These are phyloP conservation scores for Lynx canadensis DNA, from an alignment of 2,113 vertebrate genomes.

Conservation along the genomic window DNA sequence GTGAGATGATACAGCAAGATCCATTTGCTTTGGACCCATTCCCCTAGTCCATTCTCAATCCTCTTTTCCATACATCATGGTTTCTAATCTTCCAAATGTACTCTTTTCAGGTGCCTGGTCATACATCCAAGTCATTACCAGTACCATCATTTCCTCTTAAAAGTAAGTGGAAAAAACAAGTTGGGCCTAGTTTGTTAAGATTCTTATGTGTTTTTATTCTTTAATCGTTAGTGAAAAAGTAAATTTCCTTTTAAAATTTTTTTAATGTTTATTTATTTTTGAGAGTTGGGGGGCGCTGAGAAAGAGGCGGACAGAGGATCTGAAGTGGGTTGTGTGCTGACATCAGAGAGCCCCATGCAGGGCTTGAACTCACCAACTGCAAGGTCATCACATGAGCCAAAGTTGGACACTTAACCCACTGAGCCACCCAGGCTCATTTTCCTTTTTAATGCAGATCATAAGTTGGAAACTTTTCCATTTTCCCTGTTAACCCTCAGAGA, in stretches of 20 bases:
- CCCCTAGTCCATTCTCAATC: not conserved
- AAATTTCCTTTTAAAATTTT: not conserved
- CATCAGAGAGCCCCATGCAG: no score
- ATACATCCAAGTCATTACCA: not conserved
- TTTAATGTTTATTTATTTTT: no score
- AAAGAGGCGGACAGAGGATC: no score
- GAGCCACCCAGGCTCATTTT: not conserved
- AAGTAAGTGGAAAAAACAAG: not conserved
- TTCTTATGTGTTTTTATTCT: not conserved
- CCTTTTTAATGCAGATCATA: not conserved
- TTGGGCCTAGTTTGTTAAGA: not conserved
- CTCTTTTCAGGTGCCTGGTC: not conserved
- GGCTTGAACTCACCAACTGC: no score
- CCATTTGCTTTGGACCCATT: not conserved
- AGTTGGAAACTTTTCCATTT: not conserved
- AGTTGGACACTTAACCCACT: no score
- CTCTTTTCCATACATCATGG: not conserved
- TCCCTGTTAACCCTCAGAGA: not conserved
- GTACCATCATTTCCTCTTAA: not conserved
- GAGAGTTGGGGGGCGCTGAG: no score
- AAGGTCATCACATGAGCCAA: no score
- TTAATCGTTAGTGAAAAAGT: slow-evolving; percentile 6
- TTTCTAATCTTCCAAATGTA: not conserved
- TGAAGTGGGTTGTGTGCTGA: no score
- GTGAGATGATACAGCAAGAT: not conserved